Conservation (phyloP, 2,113 vertebrate species). For the Mixornis gularis region DNA sequence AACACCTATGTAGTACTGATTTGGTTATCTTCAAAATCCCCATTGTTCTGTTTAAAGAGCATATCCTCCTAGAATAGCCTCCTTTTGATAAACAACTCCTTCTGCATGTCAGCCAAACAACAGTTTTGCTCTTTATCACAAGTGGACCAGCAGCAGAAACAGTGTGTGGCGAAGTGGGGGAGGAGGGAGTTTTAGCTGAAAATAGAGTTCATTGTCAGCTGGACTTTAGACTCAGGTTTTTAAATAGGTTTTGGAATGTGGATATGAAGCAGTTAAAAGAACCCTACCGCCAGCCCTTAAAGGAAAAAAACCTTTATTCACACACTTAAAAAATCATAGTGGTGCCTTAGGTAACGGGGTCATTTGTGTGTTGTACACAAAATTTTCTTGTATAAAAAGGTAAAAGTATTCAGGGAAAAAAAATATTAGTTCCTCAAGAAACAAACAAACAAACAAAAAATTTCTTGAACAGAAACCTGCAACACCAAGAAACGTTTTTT, state of each 20-base stretch:
- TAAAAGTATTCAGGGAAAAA: background rate
- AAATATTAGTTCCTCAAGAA: background rate
- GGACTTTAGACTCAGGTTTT: conserved; percentile 28
- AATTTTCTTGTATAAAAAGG: background rate
- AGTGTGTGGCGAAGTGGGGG: background rate
- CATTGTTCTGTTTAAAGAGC: conserved; percentile 65
- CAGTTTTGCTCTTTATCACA: conserved; percentile 61
- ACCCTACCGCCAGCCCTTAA: background rate
- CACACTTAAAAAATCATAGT: background rate
- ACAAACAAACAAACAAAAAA: background rate
- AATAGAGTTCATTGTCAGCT: conserved; percentile 60
- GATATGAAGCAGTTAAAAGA: conserved; percentile 49
- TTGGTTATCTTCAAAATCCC: conserved; percentile 59
- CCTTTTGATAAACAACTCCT: conserved; percentile 61
- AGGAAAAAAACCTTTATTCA: background rate
- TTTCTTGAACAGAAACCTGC: background rate
- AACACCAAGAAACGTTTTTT: rapidly evolving
- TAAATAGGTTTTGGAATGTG: conserved; percentile 58
- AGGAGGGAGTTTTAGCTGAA: conserved; percentile 40
- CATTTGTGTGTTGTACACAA: background rate
- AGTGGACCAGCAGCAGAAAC: conserved; percentile 54
- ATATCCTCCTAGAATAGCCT: conserved; percentile 62
- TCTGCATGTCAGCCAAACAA: conserved; percentile 54
- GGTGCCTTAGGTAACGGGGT: background rate
- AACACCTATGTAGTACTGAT: conserved; percentile 56